Evolutionary conservation across 2,888 invertebrate species (phyloP).

Genomic region (Ypsolopha sequella): DNA sequence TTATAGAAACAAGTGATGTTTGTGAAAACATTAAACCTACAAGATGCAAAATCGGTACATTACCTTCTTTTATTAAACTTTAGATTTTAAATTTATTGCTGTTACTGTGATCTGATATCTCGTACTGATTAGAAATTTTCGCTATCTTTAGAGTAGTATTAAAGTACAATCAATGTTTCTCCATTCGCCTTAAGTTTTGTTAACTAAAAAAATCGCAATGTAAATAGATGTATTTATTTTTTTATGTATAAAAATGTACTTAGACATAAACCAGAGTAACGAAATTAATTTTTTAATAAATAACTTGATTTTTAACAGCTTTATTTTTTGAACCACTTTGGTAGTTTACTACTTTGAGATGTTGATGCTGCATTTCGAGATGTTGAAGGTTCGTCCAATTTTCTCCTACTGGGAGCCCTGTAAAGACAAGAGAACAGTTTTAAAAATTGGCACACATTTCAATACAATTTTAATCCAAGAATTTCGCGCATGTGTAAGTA

Average conservation of each 20-base stretch:
- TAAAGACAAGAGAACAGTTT: conserved; percentile 9
- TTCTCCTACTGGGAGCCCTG: conserved; percentile 52
- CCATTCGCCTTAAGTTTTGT: too few relatives aligned
- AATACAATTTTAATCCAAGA: not conserved
- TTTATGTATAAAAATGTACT: not conserved
- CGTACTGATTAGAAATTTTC: too few relatives aligned
- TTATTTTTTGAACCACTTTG: conserved; percentile 62
- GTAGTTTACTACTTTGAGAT: conserved; percentile 46
- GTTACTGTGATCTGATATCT: too few relatives aligned
- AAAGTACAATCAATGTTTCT: too few relatives aligned
- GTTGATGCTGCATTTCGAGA: conserved; percentile 25
- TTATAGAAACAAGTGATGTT: conserved; percentile 10
- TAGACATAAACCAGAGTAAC: not conserved
- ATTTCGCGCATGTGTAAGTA: not conserved
- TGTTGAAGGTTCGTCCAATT: conserved; percentile 24
- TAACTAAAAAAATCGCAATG: not conserved
- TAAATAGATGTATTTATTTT: not conserved
- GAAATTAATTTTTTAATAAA: not conserved
- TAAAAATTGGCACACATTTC: not conserved
- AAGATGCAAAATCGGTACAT: conserved; percentile 51
- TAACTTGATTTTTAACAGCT: not conserved
- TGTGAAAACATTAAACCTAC: conserved; percentile 38
- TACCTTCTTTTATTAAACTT: conserved; percentile 55
- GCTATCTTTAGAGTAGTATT: too few relatives aligned
- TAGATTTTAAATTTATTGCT: conserved; percentile 9